A percentile compares a stretch with the other conserved stretches of the same genome.
phyloP scores from a whole-genome alignment of 2,113 vertebrate genomes.

The Atractosteus spatula region DNA sequence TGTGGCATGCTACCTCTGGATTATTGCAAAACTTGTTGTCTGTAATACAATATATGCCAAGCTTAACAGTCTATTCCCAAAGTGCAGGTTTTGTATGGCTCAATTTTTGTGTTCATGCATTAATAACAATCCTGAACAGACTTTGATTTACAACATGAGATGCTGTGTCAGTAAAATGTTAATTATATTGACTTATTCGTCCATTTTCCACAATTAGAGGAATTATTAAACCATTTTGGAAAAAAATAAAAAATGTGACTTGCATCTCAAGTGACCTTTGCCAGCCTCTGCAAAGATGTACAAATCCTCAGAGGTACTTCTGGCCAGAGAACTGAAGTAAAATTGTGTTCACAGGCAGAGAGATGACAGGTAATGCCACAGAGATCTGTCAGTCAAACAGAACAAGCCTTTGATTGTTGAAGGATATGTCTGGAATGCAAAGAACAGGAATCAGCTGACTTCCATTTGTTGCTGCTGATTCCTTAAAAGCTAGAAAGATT shows the following conservation, averaged over 20 bases:
- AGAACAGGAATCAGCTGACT: slow-evolving; percentile 18
- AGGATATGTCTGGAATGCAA: slow-evolving; percentile 20
- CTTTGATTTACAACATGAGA: not conserved
- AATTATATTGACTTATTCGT: slow-evolving; percentile 12
- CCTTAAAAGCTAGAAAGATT: slow-evolving; percentile 31
- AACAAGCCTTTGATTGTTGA: slow-evolving; percentile 26
- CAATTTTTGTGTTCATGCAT: not conserved
- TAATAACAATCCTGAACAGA: not conserved
- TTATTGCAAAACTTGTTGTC: no score
- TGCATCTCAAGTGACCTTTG: not conserved
- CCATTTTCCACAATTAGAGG: slow-evolving; percentile 11
- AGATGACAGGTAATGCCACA: slow-evolving; percentile 14
- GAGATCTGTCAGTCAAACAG: slow-evolving; percentile 21
- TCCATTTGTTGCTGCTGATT: slow-evolving; percentile 15
- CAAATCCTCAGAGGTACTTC: not conserved
- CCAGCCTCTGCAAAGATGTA: not conserved
- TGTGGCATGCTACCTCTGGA: no score
- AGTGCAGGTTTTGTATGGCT: not conserved
- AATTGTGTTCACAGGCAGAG: not conserved
- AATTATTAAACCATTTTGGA: not conserved
- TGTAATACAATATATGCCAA: no score
- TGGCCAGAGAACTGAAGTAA: slow-evolving; percentile 4
- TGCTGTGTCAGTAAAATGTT: slow-evolving; percentile 5
- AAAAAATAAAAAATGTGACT: not conserved
- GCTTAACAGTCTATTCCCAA: no score